phyloP scores from a whole-genome alignment of 2,888 invertebrate species.

The Saturnia japonica region DNA sequence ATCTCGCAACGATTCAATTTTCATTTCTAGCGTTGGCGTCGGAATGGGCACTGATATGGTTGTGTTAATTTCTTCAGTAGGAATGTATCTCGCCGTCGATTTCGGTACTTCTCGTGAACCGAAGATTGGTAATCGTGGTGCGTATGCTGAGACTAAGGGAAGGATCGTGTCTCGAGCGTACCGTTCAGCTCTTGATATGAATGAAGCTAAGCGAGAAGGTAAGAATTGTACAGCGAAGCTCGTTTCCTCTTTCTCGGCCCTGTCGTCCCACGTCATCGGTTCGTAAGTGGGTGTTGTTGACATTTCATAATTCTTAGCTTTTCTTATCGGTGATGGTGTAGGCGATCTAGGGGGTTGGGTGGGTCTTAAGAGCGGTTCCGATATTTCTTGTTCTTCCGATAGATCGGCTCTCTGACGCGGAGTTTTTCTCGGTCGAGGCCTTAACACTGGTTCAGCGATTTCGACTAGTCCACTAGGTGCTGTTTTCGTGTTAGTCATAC shows the following conservation, averaged over 20 bases:
- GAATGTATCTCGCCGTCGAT: slow-evolving; percentile 84
- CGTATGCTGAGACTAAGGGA: slow-evolving; percentile 89
- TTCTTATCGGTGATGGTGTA: slow-evolving; percentile 55
- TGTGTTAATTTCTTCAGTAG: slow-evolving; percentile 71
- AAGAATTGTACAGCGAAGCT: slow-evolving; percentile 88
- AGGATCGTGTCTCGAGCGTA: slow-evolving; percentile 90
- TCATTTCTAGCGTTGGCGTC: slow-evolving; percentile 77
- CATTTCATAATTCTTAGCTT: slow-evolving; percentile 74
- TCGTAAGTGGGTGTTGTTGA: slow-evolving; percentile 69
- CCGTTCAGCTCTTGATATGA: slow-evolving; percentile 90
- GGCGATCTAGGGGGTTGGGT: slow-evolving; percentile 63
- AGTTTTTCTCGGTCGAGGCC: slow-evolving; percentile 82
- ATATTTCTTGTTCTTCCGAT: slow-evolving; percentile 82
- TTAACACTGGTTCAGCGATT: slow-evolving; percentile 88
- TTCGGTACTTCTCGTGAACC: slow-evolving; percentile 71
- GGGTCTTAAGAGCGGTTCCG: slow-evolving; percentile 84
- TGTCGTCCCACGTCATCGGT: slow-evolving; percentile 53
- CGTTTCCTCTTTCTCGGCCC: slow-evolving; percentile 61
- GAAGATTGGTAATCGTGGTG: slow-evolving; percentile 86
- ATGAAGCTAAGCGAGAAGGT: slow-evolving; percentile 88
- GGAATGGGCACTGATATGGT: slow-evolving; percentile 67
- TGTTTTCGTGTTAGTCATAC: slow-evolving; percentile 76
- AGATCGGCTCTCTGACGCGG: slow-evolving; percentile 76
- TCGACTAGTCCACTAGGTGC: slow-evolving; percentile 79
- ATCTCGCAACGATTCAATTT: slow-evolving; percentile 68